Evolutionary conservation across 1,140 invertebrate species (phyloP).

Genomic region (Coptotermes formosanus): DNA sequence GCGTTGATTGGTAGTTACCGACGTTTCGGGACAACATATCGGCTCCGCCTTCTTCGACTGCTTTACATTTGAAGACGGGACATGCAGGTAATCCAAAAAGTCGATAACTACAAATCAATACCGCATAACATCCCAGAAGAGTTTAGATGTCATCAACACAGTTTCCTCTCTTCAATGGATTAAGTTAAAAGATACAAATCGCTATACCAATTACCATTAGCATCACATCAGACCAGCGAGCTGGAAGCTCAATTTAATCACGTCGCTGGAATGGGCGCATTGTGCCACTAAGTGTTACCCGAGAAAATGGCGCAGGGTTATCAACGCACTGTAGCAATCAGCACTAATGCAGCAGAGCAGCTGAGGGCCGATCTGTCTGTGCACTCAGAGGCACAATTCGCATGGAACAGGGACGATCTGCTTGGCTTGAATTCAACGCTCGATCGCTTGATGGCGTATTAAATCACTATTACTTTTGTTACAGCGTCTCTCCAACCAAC

Average conservation of each 20-base stretch:
- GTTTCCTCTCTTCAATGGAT: not conserved
- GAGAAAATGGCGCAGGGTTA: not conserved
- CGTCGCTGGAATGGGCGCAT: not conserved
- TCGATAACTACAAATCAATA: no score
- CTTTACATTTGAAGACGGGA: no score
- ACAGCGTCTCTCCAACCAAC: not conserved
- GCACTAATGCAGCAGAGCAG: not conserved
- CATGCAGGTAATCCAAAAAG: no score
- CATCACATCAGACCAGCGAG: not conserved
- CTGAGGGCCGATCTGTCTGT: not conserved
- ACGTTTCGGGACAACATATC: no score
- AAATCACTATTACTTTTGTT: not conserved
- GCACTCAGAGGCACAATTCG: not conserved
- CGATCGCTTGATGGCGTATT: slow-evolving; percentile 6
- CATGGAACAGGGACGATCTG: not conserved
- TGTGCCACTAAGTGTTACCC: not conserved
- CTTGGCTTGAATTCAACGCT: not conserved
- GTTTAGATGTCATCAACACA: no score
- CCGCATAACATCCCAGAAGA: no score
- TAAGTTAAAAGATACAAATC: not conserved
- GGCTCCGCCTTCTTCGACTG: no score
- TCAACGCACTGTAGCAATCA: not conserved
- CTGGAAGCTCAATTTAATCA: not conserved
- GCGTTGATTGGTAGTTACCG: no score
- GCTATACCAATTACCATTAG: not conserved